Base-by-base conservation (phyloP, 2,888 invertebrate species). In the Cosmopolites sordidus region DNA sequence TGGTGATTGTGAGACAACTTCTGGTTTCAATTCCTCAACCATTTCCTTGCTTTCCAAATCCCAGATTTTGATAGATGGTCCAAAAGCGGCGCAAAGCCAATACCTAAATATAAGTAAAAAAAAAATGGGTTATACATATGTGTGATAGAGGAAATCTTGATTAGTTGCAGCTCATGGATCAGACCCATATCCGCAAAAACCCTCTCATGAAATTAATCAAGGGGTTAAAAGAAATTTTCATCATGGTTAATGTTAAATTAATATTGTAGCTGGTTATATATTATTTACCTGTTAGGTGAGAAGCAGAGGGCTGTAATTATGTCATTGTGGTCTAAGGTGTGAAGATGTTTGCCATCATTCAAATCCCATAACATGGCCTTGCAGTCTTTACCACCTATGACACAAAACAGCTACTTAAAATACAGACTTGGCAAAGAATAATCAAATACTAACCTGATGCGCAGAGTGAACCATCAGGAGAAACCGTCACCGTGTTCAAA, bases 331-430 rank as follows among this genome's bases (percentile, higher is more conserved):
- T 97, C 96, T 69, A 99, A 79, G 11, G 98, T 98, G 81, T 99
- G 98, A 72, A 99, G 81, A 76, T 98, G 97, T 78, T 99, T 98
- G 79, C 96, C 97, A 73, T 99, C 99, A 76, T 98, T 98, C 73
- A 99, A 79, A 76, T 99, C 99, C 99, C 98, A 99, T 62, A 99
- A 80, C 91, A 99, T 94, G 8, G 98, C 98, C 78, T 96, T 95
- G 79, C 95, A 94, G 79, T 99, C 98, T 88, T 97, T 97, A 71
- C 97, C 99, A 74, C 98, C 98, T 58, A 96, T 97, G 40, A 30
- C 4, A 16, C 27, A 27, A 27, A 27, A 27, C 27, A 6, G 5
- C 9, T 27, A 27, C 9, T 27, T 27, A 27, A n/a, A n/a, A n/a
- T n/a, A n/a, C n/a, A n/a, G n/a, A n/a, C n/a, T n/a, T n/a, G n/a